phyloP scores from a whole-genome alignment of 2,797 vertebrate species.

The Lacerta bilineata region DNA sequence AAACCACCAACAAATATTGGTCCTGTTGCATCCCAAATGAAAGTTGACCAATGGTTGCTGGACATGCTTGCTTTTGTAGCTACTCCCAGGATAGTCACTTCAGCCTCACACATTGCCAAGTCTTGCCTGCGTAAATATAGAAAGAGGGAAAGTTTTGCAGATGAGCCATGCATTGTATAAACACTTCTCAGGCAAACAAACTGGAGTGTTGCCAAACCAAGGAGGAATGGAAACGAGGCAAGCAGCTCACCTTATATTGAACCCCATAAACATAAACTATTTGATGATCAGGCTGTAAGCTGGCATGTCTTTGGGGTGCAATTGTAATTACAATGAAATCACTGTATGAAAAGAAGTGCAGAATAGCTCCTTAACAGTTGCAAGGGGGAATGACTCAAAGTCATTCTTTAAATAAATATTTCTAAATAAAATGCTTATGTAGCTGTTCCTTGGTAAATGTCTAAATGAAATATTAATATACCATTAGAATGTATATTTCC shows the following conservation, averaged over 20 bases:
- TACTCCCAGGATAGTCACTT: constrained; percentile 79
- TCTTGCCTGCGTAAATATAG: constrained; percentile 81
- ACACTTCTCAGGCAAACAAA: constrained; percentile 62
- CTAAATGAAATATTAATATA: background rate
- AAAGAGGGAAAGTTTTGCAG: constrained; percentile 56
- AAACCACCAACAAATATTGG: constrained; percentile 85
- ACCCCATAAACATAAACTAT: constrained; percentile 52
- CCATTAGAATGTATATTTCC: constrained; percentile 8
- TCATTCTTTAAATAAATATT: background rate
- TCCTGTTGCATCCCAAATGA: constrained; percentile 74
- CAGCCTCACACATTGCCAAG: constrained; percentile 84
- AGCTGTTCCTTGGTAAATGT: constrained; percentile 5
- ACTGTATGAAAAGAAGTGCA: constrained; percentile 50
- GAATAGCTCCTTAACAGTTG: constrained; percentile 37
- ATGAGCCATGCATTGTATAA: constrained; percentile 40
- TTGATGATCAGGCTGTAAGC: constrained; percentile 62
- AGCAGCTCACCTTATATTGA: constrained; percentile 57
- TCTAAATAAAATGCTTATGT: background rate
- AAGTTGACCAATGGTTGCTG: constrained; percentile 75
- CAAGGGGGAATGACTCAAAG: background rate
- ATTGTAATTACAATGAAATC: constrained; percentile 54
- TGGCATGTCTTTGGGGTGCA: constrained; percentile 42
- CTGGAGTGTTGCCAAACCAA: constrained; percentile 62
- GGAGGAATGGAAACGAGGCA: constrained; percentile 62
- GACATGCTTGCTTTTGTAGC: constrained; percentile 70